Conservation (phyloP, 2,797 vertebrate species). For the Enteromius argenteus region DNA sequence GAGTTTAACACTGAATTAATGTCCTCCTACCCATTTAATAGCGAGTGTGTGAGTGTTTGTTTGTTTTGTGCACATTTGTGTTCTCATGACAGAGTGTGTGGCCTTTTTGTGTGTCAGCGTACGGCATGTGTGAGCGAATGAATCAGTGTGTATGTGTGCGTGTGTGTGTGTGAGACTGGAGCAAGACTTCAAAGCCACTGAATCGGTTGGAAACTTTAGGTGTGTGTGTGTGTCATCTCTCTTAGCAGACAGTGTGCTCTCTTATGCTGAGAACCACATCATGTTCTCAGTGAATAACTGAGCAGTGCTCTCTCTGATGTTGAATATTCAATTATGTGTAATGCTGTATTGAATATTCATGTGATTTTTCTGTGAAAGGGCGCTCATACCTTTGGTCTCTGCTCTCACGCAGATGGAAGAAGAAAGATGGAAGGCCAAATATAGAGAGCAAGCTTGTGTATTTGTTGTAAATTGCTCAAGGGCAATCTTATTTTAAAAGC, state of each 20-base stretch:
- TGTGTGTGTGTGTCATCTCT: slow-evolving; percentile 21
- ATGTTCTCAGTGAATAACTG: slow-evolving; percentile 52
- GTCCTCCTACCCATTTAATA: slow-evolving; percentile 32
- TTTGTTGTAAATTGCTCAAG: slow-evolving; percentile 4
- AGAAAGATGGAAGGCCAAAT: not conserved
- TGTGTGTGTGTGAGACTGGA: slow-evolving; percentile 35
- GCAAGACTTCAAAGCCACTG: slow-evolving; percentile 42
- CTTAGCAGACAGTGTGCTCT: slow-evolving; percentile 45
- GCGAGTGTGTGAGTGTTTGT: slow-evolving; percentile 32
- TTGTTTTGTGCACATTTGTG: slow-evolving; percentile 39
- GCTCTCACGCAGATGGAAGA: slow-evolving; percentile 30
- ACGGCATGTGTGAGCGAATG: slow-evolving; percentile 1
- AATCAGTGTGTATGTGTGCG: not conserved
- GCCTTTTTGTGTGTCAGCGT: slow-evolving; percentile 40
- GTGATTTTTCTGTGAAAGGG: slow-evolving; percentile 43
- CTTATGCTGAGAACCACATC: slow-evolving; percentile 45
- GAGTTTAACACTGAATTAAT: slow-evolving; percentile 47
- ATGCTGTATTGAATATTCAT: slow-evolving; percentile 53
- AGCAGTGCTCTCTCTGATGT: slow-evolving; percentile 52
- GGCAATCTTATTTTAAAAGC: not conserved
- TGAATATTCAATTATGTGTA: slow-evolving; percentile 55
- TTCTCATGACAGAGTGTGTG: slow-evolving; percentile 30
- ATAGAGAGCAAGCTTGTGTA: not conserved
- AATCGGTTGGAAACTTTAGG: slow-evolving; percentile 46
- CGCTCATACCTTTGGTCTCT: slow-evolving; percentile 48